These are phyloP conservation scores for Lamprologus sp. DNA, from an alignment of 2,113 vertebrate genomes.

Conservation along the genomic window DNA sequence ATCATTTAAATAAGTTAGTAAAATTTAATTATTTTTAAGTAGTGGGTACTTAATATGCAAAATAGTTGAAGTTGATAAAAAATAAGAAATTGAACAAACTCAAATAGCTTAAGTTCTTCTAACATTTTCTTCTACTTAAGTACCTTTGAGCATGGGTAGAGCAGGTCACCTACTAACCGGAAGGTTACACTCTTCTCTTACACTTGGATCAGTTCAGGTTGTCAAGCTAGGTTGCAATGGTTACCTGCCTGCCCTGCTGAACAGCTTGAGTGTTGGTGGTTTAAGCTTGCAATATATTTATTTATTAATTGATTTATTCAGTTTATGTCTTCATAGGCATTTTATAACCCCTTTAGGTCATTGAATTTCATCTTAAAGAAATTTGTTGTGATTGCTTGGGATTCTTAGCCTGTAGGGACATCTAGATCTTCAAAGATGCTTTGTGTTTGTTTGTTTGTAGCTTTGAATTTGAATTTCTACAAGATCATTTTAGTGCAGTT, in stretches of 20 bases:
- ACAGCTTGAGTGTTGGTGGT: background rate
- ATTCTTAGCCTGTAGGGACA: background rate
- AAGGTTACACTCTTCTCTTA: background rate
- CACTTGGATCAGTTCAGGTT: background rate
- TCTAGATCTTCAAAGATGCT: background rate
- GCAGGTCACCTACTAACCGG: background rate
- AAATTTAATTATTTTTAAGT: background rate
- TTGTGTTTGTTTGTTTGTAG: background rate
- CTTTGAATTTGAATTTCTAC: background rate
- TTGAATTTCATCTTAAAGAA: background rate
- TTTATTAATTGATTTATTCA: background rate
- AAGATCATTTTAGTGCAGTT: background rate
- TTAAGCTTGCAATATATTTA: background rate
- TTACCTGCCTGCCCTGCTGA: background rate
- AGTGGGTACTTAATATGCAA: background rate
- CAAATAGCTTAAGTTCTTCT: background rate
- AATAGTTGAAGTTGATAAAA: background rate
- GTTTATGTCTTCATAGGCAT: background rate
- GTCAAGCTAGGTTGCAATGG: background rate
- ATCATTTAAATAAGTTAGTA: background rate
- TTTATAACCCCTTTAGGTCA: background rate
- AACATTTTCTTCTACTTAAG: background rate
- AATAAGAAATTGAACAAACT: background rate
- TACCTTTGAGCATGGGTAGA: background rate
- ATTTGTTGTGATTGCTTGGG: background rate